Evolutionary conservation across 2,888 invertebrate species (phyloP), one percentile per base, ranked within the genome.

Genomic region (Helicoverpa assulta): DNA sequence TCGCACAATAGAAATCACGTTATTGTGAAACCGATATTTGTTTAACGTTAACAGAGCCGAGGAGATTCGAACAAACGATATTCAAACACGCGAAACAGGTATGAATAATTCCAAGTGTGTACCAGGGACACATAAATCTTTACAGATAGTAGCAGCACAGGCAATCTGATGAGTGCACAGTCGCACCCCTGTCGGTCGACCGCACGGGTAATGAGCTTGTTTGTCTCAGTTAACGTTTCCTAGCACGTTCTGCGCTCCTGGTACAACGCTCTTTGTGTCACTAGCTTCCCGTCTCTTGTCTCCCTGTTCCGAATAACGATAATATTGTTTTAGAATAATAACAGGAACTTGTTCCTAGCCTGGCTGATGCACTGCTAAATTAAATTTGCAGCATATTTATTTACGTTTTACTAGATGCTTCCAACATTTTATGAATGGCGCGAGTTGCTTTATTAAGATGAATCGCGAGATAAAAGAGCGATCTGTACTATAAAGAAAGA

Each of bases 181-280:
- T 77, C 80, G 77, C 80, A 73, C 83, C 77, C 81, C 81, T 73
- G 80, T 82, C 81, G 84, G 84, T 87, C 83, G 82, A 87, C 89
- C 89, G 85, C 87, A 86, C 73, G 80, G 80, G 87, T 90, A 90
- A 90, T 90, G 90, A 91, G 89, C 89, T 87, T 90, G 90, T 90
- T 90, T 91, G 89, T 89, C 89, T 88, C 86, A 80, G 88, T 90
- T 89, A 88, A 85, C 88, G 84, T 90, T 90, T 89, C 88, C 85
- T 82, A 81, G 85, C 88, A 87, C 88, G 87, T 88, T 83, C 85
- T 86, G 81, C 67, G 76, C 73, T 78, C 86, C 84, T 86, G 80
- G 84, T 86, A 88, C 80, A 75, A 74, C 79, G 77, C 77, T 83
- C 80, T 83, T 85, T 84, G 83, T 78, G 71, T 82, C 81, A 80